Evolutionary conservation across 2,888 invertebrate genomes (phyloP), one percentile per base, ranked within the genome.

Genomic region (Himalopsyche japonica): DNA sequence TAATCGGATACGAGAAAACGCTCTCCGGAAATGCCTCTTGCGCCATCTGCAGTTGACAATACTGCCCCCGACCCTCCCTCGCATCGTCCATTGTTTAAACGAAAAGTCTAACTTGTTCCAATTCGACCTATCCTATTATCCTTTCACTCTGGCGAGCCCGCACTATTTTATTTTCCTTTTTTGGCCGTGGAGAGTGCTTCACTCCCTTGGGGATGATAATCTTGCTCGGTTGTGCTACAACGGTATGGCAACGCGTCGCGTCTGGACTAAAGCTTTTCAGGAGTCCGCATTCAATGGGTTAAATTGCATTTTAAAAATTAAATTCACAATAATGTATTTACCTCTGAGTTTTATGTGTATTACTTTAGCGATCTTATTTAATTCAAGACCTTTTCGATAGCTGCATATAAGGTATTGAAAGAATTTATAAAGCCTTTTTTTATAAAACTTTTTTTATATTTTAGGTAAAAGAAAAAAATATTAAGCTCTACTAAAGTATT

Each of bases 51-150:
- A 57, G 57, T 57, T 57, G 57, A 57, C 57, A 57, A 57, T 57
- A n/a, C 79, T 48, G 81, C 81, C 43, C 47, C 32, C 47, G 81
- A 81, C 82, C 76, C 43, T 76, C n/a, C 76, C 80, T 43, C 27
- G 82, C 82, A 32, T 79, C 48, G 81, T 78, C 85, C 76, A 85
- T 85, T 85, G 85, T 85, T 85, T 85, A 85, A 84, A 80, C 79
- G 83, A 84, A 85, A 85, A 81, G 83, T 81, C 82, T 82, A 85
- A 85, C 83, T 85, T 85, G 85, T 85, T 84, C 85, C 82, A 85
- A 83, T 84, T 84, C 83, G 76, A 82, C 82, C 83, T 80, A 80
- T 76, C 85, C 83, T 80, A 85, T 84, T 84, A 85, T 83, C 76
- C 81, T 76, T 70, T 27, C 47, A 77, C 57, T 48, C 15, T 57